phyloP scores from a whole-genome alignment of 2,888 invertebrate species.

The Epistrophella euchroma region DNA sequence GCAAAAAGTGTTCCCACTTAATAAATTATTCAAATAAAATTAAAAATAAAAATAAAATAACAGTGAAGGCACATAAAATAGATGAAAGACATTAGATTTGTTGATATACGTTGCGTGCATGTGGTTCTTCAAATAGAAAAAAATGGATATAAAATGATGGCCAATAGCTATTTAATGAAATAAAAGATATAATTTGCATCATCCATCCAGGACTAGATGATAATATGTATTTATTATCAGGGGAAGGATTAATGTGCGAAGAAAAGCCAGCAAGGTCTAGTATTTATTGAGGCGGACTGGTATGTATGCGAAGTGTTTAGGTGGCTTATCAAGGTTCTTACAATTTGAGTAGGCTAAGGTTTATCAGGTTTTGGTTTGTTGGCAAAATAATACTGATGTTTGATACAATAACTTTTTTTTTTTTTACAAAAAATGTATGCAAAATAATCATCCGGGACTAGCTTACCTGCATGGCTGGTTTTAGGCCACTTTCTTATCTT shows the following conservation, averaged over 20 bases:
- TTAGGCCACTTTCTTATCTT: not conserved
- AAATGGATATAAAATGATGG: slow-evolving; percentile 33
- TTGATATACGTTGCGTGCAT: slow-evolving; percentile 14
- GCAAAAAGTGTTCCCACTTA: slow-evolving; percentile 63
- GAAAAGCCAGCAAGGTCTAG: not conserved
- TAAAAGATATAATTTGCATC: slow-evolving; percentile 18
- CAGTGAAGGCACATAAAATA: slow-evolving; percentile 30
- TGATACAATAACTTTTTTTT: not conserved
- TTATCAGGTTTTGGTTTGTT: not conserved
- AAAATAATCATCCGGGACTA: not conserved
- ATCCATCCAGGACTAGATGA: slow-evolving; percentile 2
- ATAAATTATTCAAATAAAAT: slow-evolving; percentile 42
- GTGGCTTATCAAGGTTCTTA: not conserved
- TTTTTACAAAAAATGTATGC: not conserved
- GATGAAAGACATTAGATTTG: slow-evolving; percentile 51
- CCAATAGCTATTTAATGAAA: slow-evolving; percentile 54
- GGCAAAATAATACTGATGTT: not conserved
- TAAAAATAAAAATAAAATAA: slow-evolving; percentile 15
- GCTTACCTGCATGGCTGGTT: not conserved
- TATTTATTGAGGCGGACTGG: slow-evolving; percentile 5
- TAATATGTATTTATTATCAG: not conserved
- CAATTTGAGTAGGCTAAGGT: not conserved
- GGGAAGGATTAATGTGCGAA: slow-evolving; percentile 5
- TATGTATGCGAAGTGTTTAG: not conserved
- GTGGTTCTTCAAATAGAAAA: slow-evolving; percentile 34